Percentiles rank a stretch among this genome's conserved stretches.
Conservation (phyloP, 2,113 vertebrate species). For the Pteruthius melanotis region DNA sequence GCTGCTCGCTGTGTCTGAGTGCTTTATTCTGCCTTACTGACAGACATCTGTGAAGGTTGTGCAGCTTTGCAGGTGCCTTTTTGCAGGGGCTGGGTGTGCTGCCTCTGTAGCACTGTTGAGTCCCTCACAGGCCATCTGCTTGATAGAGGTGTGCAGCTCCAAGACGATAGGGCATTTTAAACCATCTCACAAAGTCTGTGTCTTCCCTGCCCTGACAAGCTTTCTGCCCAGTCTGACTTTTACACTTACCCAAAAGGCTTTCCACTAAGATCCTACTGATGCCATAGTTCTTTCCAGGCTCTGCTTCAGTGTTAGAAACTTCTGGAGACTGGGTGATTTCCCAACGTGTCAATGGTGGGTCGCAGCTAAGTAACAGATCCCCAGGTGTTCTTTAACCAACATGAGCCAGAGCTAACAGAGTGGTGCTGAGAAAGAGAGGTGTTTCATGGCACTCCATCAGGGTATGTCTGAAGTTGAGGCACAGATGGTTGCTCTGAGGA, state of each 20-base stretch:
- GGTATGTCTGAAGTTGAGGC: not conserved
- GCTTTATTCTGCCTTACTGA: not conserved
- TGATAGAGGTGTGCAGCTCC: not conserved
- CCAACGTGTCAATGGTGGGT: too few species aligned
- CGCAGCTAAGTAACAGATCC: not conserved
- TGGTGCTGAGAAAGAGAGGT: not conserved
- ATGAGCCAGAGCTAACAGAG: fast-evolving
- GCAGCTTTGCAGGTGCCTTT: not conserved
- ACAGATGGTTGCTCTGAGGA: not conserved
- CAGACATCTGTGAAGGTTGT: not conserved
- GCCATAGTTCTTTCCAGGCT: not conserved
- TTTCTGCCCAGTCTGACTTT: not conserved
- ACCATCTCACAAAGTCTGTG: not conserved
- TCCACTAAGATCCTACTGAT: not conserved
- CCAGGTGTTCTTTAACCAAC: not conserved
- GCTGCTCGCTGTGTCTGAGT: not conserved
- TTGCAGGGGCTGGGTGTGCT: not conserved
- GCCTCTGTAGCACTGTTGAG: not conserved
- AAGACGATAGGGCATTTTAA: fast-evolving
- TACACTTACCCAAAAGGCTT: not conserved
- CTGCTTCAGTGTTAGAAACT: not conserved
- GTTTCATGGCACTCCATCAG: not conserved
- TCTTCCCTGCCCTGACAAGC: not conserved
- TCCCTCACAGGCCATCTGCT: not conserved
- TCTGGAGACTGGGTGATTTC: not conserved